phyloP scores from a whole-genome alignment of 2,888 invertebrate genomes.

The Alsophila aescularia region DNA sequence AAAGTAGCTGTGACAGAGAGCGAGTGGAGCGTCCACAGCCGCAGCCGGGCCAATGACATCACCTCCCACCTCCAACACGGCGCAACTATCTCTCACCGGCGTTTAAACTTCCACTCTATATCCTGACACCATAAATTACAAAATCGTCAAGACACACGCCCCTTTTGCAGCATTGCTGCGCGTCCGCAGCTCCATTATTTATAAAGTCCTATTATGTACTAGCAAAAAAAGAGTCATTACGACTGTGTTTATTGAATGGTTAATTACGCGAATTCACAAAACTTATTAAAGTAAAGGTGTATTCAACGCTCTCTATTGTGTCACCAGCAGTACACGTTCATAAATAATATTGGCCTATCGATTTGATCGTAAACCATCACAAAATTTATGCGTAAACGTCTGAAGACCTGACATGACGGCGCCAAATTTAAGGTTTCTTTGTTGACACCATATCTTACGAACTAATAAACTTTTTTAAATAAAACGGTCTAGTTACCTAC shows the following conservation, averaged over 20 bases:
- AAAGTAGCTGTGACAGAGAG: conserved; percentile 75
- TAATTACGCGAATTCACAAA: conserved; percentile 24
- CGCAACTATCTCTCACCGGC: conserved; percentile 47
- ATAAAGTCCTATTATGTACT: conserved; percentile 58
- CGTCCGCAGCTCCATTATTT: conserved; percentile 53
- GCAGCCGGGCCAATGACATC: conserved; percentile 76
- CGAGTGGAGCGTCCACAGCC: conserved; percentile 67
- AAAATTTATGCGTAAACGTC: too few relatives aligned
- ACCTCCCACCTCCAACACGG: conserved; percentile 57
- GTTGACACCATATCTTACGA: too few relatives aligned
- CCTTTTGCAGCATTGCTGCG: conserved; percentile 44
- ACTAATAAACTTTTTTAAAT: too few relatives aligned
- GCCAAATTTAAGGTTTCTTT: too few relatives aligned
- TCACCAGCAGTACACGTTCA: too few relatives aligned
- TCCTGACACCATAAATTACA: conserved; percentile 44
- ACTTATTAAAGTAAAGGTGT: conserved; percentile 7
- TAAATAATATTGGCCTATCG: too few relatives aligned
- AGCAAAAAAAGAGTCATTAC: conserved; percentile 49
- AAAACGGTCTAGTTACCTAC: too few relatives aligned
- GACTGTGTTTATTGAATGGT: conserved; percentile 38
- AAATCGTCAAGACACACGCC: conserved; percentile 35
- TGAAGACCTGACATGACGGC: too few relatives aligned
- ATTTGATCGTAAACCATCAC: too few relatives aligned
- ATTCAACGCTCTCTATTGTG: conserved; percentile 3
- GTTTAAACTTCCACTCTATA: conserved; percentile 53